Base-by-base conservation (phyloP, 1,140 invertebrate species). In the Apocrypta bakeri region DNA sequence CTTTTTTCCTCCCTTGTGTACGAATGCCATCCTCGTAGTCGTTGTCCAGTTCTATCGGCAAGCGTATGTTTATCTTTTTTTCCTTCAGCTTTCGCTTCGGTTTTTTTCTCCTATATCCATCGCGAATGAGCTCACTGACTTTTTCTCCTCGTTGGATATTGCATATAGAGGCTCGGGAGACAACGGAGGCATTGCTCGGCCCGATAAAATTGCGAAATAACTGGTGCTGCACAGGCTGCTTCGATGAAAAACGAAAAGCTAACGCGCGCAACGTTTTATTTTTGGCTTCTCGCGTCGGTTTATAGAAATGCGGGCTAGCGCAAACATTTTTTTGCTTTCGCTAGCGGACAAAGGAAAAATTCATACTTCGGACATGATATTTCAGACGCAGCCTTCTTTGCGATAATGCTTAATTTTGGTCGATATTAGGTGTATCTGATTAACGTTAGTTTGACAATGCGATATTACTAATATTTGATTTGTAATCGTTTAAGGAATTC, bases 171-270 rank as follows among this genome's bases (percentile, higher is more conserved):
- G 82, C 77, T 73, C 84, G 17, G 25, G 72, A 37, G 63, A 79
- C 82, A 82, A 37, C 3, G 9, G 33, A 75, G 31, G 31, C 61
- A 69, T 21, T 7, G 48, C 21, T 48, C 72, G 74, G 11, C 56
- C 48, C 78, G 81, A 87, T 87, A 86, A 87, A 87, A 87, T 87
- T 87, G 86, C 86, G 85, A 87, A 87, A 86, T 85, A 87, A 86
- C 78, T 42, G 42, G 56, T 17, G 8, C 29, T 1, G 9, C 56
- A 12, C 77, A 29, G 37, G 64, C 37, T 79, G 64, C 76, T 69
- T 69, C 64, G 64, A 48, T 79, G 64, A 68, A 79, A 79, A 79
- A 79, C 12, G 31, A 78, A 66, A 78, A 77, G n/a, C 3, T 27
- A 24, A 0, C 63, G 63, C 24, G 63, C 27, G 0, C 63, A 24